Percentiles rank a stretch among this genome's conserved stretches.
Evolutionary conservation across 2,797 vertebrate genomes (phyloP).

Genomic region (Gymnopithys bicolor): DNA sequence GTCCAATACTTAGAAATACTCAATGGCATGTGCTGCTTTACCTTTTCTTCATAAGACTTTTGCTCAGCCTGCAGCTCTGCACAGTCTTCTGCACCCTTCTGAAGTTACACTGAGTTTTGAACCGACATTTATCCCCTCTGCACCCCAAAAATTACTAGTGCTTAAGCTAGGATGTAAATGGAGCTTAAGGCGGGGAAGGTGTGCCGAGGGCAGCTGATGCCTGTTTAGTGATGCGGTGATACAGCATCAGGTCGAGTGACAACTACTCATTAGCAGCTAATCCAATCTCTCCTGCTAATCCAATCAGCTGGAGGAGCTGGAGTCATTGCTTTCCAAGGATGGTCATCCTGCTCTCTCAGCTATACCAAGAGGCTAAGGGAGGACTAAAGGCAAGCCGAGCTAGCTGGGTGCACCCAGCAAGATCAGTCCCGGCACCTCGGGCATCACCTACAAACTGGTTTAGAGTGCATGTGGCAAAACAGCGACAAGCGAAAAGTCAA

Average conservation of each 20-base stretch:
- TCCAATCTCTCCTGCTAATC: slow-evolving; percentile 28
- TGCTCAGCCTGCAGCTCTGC: not conserved
- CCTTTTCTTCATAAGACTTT: not conserved
- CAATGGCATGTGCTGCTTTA: not conserved
- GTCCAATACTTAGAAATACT: not conserved
- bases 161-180: not conserved
- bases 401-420: accelerated
- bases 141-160: not conserved
- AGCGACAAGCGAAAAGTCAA: not conserved
- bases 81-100: no score
- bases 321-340: not conserved
- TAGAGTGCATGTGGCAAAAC: accelerated
- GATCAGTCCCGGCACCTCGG: accelerated
- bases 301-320: not conserved
- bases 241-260: not conserved
- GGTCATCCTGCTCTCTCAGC: not conserved
- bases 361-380: not conserved
- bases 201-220: not conserved
- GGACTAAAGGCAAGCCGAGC: not conserved
- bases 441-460: not conserved
- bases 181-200: not conserved
- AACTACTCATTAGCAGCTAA: slow-evolving; percentile 50
- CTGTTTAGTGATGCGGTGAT: not conserved
- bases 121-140: not conserved
- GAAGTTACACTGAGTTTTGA: not conserved